phyloP scores from a whole-genome alignment of 1,140 invertebrate species.

The Neotoxoptera formosana region DNA sequence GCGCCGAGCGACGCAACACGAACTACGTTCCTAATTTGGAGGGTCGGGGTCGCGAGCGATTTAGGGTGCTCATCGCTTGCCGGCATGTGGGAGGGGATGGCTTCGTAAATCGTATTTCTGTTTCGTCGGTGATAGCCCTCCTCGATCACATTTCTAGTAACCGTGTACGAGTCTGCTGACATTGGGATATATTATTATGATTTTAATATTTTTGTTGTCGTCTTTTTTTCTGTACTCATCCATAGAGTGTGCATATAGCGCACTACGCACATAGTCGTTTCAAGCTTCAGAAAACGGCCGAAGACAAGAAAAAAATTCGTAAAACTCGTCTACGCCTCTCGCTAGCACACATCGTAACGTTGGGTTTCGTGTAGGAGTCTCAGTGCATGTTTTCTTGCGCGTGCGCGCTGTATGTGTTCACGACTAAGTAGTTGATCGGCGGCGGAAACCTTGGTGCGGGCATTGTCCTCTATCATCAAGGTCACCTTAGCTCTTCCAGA shows the following conservation, averaged over 20 bases:
- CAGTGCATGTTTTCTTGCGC: neutral
- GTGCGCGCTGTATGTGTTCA: neutral
- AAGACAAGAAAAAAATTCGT: neutral
- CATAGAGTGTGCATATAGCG: neutral
- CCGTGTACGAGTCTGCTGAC: neutral
- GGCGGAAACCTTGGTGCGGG: constrained; percentile 44
- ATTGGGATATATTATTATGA: neutral
- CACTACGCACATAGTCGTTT: neutral
- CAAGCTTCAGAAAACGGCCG: neutral
- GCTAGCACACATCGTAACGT: neutral
- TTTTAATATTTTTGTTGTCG: neutral
- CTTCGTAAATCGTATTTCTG: neutral
- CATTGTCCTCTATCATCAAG: constrained; percentile 56
- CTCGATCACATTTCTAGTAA: neutral
- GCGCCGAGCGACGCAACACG: neutral
- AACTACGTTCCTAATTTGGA: neutral
- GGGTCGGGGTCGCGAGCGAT: neutral
- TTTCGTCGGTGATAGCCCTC: neutral
- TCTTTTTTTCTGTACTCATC: neutral
- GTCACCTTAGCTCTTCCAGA: constrained; percentile 36
- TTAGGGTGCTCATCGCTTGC: neutral
- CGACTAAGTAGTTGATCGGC: neutral
- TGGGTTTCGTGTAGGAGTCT: constrained; percentile 40
- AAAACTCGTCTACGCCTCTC: neutral
- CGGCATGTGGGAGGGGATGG: neutral